phyloP scores from a whole-genome alignment of 2,888 invertebrate genomes.

The Microplitis manilae region DNA sequence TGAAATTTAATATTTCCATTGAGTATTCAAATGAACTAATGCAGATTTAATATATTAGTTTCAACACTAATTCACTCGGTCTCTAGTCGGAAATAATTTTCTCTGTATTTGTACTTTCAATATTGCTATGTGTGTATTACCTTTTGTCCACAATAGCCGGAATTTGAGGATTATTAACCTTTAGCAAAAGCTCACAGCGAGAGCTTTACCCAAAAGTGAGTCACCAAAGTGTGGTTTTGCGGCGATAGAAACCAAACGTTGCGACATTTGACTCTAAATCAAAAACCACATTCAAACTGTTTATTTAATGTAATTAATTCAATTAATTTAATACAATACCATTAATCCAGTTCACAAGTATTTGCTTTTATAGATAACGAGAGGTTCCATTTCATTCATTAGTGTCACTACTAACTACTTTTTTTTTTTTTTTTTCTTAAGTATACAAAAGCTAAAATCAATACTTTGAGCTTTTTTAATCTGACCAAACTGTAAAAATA shows the following conservation, averaged over 20 bases:
- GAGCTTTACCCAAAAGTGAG: neutral
- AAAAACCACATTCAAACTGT: conserved; percentile 7
- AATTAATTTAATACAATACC: neutral
- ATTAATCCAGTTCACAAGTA: neutral
- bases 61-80: no score
- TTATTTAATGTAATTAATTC: conserved; percentile 10
- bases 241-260: conserved; percentile 14
- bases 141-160: neutral
- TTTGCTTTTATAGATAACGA: neutral
- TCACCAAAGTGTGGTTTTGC: conserved; percentile 11
- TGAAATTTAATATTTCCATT: no score
- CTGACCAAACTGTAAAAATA: no score
- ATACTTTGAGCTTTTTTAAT: no score
- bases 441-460: no score
- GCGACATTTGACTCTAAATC: conserved; percentile 15
- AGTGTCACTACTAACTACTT: neutral
- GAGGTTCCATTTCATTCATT: neutral
- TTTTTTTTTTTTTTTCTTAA: no score
- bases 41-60: no score
- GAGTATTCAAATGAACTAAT: no score
- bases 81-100: neutral
- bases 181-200: conserved; percentile 2
- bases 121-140: neutral
- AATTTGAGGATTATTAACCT: conserved; percentile 15
- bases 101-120: neutral